These are phyloP conservation scores for Anthrax anthrax DNA, from an alignment of 2,888 invertebrate genomes.

Conservation along the genomic window DNA sequence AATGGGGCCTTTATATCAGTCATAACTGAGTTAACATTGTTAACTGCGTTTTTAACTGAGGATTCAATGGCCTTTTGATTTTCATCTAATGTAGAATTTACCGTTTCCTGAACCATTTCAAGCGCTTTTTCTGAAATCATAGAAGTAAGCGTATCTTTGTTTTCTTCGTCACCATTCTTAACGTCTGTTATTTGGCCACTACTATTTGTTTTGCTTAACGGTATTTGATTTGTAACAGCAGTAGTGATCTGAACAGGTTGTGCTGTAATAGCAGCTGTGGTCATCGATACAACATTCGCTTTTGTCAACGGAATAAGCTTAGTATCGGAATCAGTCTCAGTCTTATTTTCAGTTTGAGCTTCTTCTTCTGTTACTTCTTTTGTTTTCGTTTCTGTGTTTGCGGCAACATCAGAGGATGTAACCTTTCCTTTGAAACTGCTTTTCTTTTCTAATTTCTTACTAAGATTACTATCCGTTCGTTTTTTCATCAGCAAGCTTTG, in stretches of 20 bases:
- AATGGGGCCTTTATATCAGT: conserved; percentile 20
- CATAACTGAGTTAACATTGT: background rate
- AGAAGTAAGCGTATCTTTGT: conserved; percentile 16
- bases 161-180: background rate
- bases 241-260: conserved; percentile 42
- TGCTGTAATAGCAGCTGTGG: conserved; percentile 42
- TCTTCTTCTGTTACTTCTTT: background rate
- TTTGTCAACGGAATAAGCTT: conserved; percentile 18
- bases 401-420: background rate
- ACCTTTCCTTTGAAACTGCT: conserved; percentile 14
- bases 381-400: conserved; percentile 12
- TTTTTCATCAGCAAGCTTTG: conserved; percentile 18
- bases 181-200: conserved; percentile 11
- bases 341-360: conserved; percentile 6
- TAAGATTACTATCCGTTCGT: conserved; percentile 26
- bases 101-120: conserved; percentile 27
- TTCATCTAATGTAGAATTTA: conserved; percentile 28
- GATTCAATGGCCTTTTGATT: conserved; percentile 31
- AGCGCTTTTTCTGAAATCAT: conserved; percentile 26
- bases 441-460: conserved; percentile 17
- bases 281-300: conserved; percentile 39
- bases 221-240: conserved; percentile 40
- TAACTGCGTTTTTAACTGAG: conserved; percentile 21
- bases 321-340: conserved; percentile 8
- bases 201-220: conserved; percentile 20